Percentiles rank a stretch among this genome's conserved stretches.
phyloP scores from a whole-genome alignment of 1,140 invertebrate species.

The Harlomillsia oculata region DNA sequence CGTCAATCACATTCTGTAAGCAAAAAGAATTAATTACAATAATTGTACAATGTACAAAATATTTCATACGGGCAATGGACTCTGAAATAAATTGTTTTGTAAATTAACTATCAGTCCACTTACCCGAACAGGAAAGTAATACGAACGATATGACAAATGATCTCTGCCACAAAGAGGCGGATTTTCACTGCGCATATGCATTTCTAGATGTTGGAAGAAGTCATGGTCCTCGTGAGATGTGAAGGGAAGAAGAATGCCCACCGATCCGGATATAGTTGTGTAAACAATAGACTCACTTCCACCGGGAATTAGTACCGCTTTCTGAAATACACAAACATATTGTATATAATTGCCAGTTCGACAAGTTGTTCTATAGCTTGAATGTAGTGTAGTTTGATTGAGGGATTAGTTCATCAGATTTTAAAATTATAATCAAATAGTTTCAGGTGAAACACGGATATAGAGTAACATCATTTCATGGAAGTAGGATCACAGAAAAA shows the following conservation, averaged over 20 bases:
- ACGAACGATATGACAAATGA: slow-evolving; percentile 92
- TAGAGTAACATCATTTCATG: slow-evolving; percentile 22
- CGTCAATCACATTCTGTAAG: slow-evolving; percentile 88
- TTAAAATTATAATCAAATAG: slow-evolving; percentile 21
- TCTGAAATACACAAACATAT: slow-evolving; percentile 46
- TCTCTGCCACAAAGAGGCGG: slow-evolving; percentile 92
- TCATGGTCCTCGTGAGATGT: slow-evolving; percentile 97
- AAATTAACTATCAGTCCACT: too few relatives aligned
- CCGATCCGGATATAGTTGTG: slow-evolving; percentile 85
- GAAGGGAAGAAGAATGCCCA: slow-evolving; percentile 94
- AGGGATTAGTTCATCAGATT: slow-evolving; percentile 23
- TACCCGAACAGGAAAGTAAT: slow-evolving; percentile 95
- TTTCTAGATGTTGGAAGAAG: slow-evolving; percentile 98
- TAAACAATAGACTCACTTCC: slow-evolving; percentile 94
- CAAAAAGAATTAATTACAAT: slow-evolving; percentile 28
- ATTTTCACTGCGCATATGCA: slow-evolving; percentile 98
- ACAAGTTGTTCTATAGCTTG: not conserved
- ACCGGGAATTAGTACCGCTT: slow-evolving; percentile 92
- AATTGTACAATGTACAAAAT: not conserved
- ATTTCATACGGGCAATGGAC: not conserved
- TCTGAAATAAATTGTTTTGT: not conserved
- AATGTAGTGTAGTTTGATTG: not conserved
- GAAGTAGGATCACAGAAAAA: not conserved
- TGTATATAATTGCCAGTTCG: not conserved
- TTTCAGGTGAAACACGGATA: slow-evolving; percentile 34